Conservation (phyloP, 1,140 invertebrate species). For the Brachionus paranguensis region DNA sequence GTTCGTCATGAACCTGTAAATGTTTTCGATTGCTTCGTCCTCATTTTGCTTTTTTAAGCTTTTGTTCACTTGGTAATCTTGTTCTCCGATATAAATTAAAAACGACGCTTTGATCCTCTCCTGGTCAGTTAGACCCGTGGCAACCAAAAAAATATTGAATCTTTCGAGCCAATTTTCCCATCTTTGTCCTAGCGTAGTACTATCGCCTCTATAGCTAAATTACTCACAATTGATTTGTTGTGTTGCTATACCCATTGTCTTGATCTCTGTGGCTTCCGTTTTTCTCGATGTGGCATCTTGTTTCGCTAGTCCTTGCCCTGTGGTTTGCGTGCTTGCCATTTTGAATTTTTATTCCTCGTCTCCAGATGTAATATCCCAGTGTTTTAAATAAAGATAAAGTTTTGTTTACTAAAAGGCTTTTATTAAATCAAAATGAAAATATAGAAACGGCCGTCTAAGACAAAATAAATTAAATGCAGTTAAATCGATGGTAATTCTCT, state of each 20-base stretch:
- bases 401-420: background rate
- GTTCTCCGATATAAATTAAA: background rate
- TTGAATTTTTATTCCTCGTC: background rate
- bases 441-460: background rate
- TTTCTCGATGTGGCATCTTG: background rate
- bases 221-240: background rate
- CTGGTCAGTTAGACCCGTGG: background rate
- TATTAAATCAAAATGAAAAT: background rate
- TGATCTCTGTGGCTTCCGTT: background rate
- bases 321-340: background rate
- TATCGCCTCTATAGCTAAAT: background rate
- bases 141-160: background rate
- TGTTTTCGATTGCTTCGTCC: too few relatives aligned
- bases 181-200: background rate
- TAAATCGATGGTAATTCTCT: too few relatives aligned
- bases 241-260: background rate
- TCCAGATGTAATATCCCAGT: background rate
- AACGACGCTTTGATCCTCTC: background rate
- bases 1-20: too few relatives aligned
- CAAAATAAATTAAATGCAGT: background rate
- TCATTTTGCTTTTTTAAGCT: too few relatives aligned
- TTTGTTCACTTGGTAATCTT: background rate
- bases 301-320: background rate
- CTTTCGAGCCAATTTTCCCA: background rate
- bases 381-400: background rate